Percentiles rank a stretch among this genome's conserved stretches.
These are phyloP conservation scores for Hirtodrosophila histrioides DNA, from an alignment of 2,888 invertebrate species.

Conservation along the genomic window DNA sequence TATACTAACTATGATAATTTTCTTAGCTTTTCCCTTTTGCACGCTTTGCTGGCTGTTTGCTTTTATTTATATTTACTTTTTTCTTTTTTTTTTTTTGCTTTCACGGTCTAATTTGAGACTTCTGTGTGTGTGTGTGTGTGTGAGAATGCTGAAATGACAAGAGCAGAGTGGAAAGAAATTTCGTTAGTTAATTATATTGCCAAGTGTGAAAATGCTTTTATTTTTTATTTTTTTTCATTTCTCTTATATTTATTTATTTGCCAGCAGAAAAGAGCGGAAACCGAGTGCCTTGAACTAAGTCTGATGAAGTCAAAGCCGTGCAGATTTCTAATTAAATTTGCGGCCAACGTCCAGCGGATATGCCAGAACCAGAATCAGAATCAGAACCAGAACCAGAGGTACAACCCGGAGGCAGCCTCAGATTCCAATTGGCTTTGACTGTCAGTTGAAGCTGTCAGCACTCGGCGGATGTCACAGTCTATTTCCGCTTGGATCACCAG, in stretches of 20 bases:
- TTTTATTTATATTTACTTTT: slow-evolving; percentile 44
- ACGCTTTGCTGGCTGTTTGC: slow-evolving; percentile 68
- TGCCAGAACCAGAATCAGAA: slow-evolving; percentile 34
- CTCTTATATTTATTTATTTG: slow-evolving; percentile 19
- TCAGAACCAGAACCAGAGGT: slow-evolving; percentile 9
- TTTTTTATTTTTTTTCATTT: slow-evolving; percentile 5
- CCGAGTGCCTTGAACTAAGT: slow-evolving; percentile 67
- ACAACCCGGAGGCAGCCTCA: not conserved
- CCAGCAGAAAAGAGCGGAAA: slow-evolving; percentile 53
- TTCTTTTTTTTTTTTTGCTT: slow-evolving; percentile 45
- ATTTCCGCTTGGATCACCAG: slow-evolving; percentile 62
- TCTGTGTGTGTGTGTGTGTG: slow-evolving; percentile 18
- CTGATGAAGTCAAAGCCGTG: slow-evolving; percentile 35
- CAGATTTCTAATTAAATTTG: slow-evolving; percentile 73
- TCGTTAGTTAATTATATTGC: slow-evolving; percentile 68
- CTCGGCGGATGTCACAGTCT: slow-evolving; percentile 77
- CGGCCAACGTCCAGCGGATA: slow-evolving; percentile 72
- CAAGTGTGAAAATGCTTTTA: slow-evolving; percentile 62
- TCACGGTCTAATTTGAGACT: slow-evolving; percentile 78
- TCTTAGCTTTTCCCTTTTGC: slow-evolving; percentile 67
- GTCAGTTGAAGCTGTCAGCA: slow-evolving; percentile 44
- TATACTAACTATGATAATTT: slow-evolving; percentile 62
- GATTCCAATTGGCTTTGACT: slow-evolving; percentile 24
- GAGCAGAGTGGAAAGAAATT: slow-evolving; percentile 72
- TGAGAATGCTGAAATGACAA: slow-evolving; percentile 67